Evolutionary conservation across 2,888 invertebrate species (phyloP).

Genomic region (Drosophila nr. perissopoda): DNA sequence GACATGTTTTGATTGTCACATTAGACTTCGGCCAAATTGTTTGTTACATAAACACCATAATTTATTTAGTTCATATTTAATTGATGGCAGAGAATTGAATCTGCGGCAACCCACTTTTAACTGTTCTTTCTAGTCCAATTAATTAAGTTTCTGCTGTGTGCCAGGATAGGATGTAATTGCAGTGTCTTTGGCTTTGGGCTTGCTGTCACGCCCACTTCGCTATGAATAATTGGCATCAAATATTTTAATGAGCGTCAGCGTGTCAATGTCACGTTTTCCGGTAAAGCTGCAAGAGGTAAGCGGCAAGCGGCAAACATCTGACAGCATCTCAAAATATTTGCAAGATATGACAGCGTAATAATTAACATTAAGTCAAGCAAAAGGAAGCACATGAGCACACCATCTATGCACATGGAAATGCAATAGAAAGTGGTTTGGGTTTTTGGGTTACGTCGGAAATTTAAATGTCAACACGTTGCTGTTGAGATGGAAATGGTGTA

Average conservation of each 20-base stretch:
- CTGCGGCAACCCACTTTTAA: background rate
- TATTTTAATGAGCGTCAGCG: constrained; percentile 73
- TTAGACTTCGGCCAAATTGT: background rate
- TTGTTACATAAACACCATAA: background rate
- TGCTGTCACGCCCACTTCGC: constrained; percentile 22
- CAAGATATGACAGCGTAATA: constrained; percentile 62
- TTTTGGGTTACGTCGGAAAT: constrained; percentile 55
- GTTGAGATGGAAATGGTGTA: constrained; percentile 41
- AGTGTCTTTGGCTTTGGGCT: constrained; percentile 10
- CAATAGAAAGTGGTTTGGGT: background rate
- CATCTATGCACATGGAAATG: background rate
- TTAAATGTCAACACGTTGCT: constrained; percentile 70
- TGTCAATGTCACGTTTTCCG: constrained; percentile 63
- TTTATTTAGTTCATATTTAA: background rate
- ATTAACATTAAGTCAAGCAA: constrained; percentile 56
- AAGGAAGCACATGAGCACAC: background rate
- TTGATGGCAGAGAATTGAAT: background rate
- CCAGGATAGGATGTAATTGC: constrained; percentile 47
- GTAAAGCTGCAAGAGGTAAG: constrained; percentile 13
- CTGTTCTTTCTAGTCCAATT: constrained; percentile 27
- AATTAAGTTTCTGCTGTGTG: constrained; percentile 49
- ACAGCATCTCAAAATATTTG: constrained; percentile 56
- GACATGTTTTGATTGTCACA: background rate
- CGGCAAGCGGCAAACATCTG: constrained; percentile 8
- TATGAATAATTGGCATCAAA: constrained; percentile 63